Conservation (phyloP, 1,140 invertebrate species). For the Pentalonia nigronervosa region DNA sequence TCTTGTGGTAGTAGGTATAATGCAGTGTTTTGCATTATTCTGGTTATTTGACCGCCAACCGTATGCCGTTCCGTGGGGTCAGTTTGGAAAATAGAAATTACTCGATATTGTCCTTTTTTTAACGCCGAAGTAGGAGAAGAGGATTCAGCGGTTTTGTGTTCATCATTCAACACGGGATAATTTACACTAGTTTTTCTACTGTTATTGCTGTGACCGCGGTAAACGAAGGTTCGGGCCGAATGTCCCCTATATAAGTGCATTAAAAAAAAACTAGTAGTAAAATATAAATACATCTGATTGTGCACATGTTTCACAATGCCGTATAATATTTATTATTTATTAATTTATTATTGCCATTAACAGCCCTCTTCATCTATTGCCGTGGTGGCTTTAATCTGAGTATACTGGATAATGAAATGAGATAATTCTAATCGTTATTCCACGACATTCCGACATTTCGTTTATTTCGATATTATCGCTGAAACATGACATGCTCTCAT, state of each 20-base stretch:
- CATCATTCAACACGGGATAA: neutral
- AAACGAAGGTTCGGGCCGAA: neutral
- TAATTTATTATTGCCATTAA: neutral
- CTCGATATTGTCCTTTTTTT: neutral
- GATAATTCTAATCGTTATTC: neutral
- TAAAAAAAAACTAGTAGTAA: neutral
- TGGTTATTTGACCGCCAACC: neutral
- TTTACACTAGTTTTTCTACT: neutral
- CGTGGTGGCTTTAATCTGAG: neutral
- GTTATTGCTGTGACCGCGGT: neutral
- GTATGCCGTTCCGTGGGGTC: neutral
- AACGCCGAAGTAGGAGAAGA: neutral
- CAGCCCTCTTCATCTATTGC: neutral
- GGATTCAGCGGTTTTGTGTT: neutral
- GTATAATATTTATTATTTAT: neutral
- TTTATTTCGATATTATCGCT: neutral
- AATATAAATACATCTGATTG: neutral
- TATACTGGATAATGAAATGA: neutral
- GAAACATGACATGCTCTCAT: neutral
- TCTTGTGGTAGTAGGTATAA: neutral
- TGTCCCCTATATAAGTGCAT: neutral
- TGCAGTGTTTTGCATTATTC: neutral
- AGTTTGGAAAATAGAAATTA: constrained; percentile 29
- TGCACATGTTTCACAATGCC: neutral
- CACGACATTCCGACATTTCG: neutral